A percentile compares a stretch with the other conserved stretches of the same genome.
phyloP scores from a whole-genome alignment of 2,797 vertebrate genomes.

The Cossypha niveicapilla region DNA sequence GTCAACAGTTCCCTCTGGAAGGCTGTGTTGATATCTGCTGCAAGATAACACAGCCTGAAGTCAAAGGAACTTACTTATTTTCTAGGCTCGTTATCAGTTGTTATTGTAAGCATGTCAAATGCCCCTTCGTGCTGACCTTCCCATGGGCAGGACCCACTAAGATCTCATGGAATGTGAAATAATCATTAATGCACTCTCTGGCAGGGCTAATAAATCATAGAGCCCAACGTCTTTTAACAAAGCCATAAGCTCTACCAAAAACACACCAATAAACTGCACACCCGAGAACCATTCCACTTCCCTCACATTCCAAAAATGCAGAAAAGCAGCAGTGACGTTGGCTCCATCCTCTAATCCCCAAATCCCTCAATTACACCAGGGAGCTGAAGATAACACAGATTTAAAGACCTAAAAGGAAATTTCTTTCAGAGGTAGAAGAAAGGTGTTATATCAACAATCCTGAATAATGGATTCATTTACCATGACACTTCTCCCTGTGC shows the following conservation, averaged over 20 bases:
- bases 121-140: conserved; percentile 39
- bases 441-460: conserved; percentile 38
- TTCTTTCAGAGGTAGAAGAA: conserved; percentile 25
- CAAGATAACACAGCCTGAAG: conserved; percentile 21
- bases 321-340: not conserved
- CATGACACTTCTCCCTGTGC: not conserved
- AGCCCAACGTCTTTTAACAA: not conserved
- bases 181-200: conserved; percentile 32
- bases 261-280: conserved; percentile 7
- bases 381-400: conserved; percentile 46
- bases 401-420: conserved; percentile 8
- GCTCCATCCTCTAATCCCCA: conserved; percentile 26
- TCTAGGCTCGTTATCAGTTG: conserved; percentile 30
- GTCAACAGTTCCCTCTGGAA: conserved; percentile 50
- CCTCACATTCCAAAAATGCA: conserved; percentile 13
- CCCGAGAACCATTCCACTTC: not conserved
- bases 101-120: conserved; percentile 59
- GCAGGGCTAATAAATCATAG: conserved; percentile 45
- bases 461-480: conserved; percentile 15
- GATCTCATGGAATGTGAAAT: conserved; percentile 55
- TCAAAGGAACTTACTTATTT: conserved; percentile 42
- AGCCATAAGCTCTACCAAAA: conserved; percentile 18
- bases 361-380: not conserved
- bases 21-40: conserved; percentile 38
- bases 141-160: conserved; percentile 25